phyloP scores from a whole-genome alignment of 2,797 vertebrate genomes.

The Notoglanidium macrostoma region DNA sequence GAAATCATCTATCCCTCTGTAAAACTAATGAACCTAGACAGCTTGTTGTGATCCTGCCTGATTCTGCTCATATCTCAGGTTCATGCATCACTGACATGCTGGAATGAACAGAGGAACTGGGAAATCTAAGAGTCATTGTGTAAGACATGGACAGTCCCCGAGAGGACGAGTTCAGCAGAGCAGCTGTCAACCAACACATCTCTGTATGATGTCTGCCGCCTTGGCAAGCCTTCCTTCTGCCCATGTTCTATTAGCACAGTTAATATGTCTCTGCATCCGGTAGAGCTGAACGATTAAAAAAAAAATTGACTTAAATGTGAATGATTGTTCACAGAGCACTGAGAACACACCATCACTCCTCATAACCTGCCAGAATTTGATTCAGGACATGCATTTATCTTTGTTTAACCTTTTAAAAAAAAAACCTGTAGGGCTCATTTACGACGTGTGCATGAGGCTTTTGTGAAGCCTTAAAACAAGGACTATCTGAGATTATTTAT shows the following conservation, averaged over 20 bases:
- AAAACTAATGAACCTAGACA: slow-evolving; percentile 20
- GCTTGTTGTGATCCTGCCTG: not conserved
- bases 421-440: slow-evolving; percentile 26
- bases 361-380: slow-evolving; percentile 39
- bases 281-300: slow-evolving; percentile 23
- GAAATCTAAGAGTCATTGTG: slow-evolving; percentile 16
- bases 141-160: slow-evolving; percentile 21
- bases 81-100: not conserved
- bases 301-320: slow-evolving; percentile 43
- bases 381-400: slow-evolving; percentile 40
- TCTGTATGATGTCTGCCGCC: slow-evolving; percentile 26
- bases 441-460: not conserved
- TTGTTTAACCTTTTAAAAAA: slow-evolving; percentile 32
- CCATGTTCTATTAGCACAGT: slow-evolving; percentile 43
- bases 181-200: slow-evolving; percentile 30
- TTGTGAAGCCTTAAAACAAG: slow-evolving; percentile 11
- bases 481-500: slow-evolving; percentile 14
- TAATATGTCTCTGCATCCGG: slow-evolving; percentile 33
- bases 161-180: slow-evolving; percentile 16
- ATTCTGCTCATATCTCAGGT: not conserved
- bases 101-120: slow-evolving; percentile 24
- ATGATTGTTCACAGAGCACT: slow-evolving; percentile 17
- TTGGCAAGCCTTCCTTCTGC: slow-evolving; percentile 19
- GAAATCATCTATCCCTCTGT: not conserved
- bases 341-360: slow-evolving; percentile 37